Evolutionary conservation across 1,140 invertebrate species (phyloP), one percentile per base, ranked within the genome.

Genomic region (Pentalonia nigronervosa): DNA sequence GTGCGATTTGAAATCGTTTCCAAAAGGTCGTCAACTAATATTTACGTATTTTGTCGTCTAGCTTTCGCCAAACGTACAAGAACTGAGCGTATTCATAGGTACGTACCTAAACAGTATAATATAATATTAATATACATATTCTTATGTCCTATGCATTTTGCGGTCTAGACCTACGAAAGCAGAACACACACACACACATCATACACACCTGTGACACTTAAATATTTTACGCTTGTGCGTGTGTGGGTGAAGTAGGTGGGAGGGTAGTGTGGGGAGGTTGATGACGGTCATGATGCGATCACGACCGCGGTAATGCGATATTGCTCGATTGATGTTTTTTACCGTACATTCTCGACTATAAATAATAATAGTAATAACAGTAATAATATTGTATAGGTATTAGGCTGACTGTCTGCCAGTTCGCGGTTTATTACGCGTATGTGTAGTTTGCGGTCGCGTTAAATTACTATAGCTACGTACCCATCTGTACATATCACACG

Each of bases 371-470:
- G 25, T 25, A 56, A 76, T 76, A 76, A 76, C 60, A n/a, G 60
- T 76, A 76, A 76, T 76, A 76, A 76, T 76, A 76, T n/a, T 60
- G n/a, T n/a, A 17, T 67, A 6, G 60, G 60, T 41, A 45, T 23
- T 45, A 2, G 9, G 20, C 20, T 8, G 21, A 84, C 21, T 25
- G 81, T 1, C 36, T 45, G 83, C 21, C 36, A 25, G 36, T 41
- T 41, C 83, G 83, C 36, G 36, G 83, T 86, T 41, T 76, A 76
- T 76, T 86, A 45, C 83, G 36, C 36, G 83, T 86, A 86, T 41
- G 83, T 45, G 84, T 86, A 45, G 9, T 87, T 87, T 48, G 84
- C 45, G 84, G 84, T 87, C 84, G 84, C 34, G 84, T 87, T 87
- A 48, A 48, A 87, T 87, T 87, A 87, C 83, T 45, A 45, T 14